Conservation (phyloP, 2,888 invertebrate species). For the Melitaea athalia region DNA sequence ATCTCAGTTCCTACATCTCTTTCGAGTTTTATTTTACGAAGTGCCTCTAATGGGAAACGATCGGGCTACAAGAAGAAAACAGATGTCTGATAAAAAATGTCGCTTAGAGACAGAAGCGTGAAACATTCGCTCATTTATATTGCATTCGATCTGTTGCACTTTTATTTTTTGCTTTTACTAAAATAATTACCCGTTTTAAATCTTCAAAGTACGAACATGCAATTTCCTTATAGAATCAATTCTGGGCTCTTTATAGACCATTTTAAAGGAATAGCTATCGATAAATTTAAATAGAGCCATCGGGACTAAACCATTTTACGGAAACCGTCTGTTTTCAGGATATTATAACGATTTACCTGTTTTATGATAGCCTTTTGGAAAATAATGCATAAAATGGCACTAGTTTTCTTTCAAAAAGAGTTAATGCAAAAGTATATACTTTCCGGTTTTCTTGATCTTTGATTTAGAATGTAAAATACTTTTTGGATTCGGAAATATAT, state of each 20-base stretch:
- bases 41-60: constrained; percentile 23
- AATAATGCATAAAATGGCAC: constrained; percentile 16
- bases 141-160: constrained; percentile 23
- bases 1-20: not conserved
- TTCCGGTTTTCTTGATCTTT: not conserved
- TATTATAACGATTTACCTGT: constrained; percentile 36
- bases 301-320: constrained; percentile 45
- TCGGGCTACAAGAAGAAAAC: constrained; percentile 19
- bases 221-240: constrained; percentile 51
- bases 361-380: constrained; percentile 18
- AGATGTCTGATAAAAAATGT: constrained; percentile 25
- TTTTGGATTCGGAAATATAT: not conserved
- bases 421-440: not conserved
- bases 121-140: constrained; percentile 23
- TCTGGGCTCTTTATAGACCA: constrained; percentile 49
- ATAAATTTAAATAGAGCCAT: constrained; percentile 55
- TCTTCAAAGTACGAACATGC: constrained; percentile 42
- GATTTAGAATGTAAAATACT: not conserved
- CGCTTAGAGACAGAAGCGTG: constrained; percentile 14
- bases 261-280: constrained; percentile 56
- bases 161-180: constrained; percentile 26
- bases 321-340: constrained; percentile 44
- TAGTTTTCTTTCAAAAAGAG: not conserved
- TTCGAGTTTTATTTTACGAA: constrained; percentile 19
- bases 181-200: constrained; percentile 32